phyloP scores from a whole-genome alignment of 2,888 invertebrate genomes.

The Lagria hirta region DNA sequence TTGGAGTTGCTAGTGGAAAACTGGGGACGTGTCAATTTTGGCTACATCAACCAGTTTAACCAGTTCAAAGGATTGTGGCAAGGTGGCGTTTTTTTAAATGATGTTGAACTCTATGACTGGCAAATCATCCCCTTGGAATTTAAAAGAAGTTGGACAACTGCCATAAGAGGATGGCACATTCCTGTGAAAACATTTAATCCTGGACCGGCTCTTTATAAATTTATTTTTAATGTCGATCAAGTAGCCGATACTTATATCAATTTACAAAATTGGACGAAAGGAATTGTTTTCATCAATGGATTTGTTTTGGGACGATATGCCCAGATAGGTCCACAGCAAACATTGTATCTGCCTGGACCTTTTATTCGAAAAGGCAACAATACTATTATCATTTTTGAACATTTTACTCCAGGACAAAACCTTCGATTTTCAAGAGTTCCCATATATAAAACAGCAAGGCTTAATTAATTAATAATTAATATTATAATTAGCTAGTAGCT shows the following conservation, averaged over 20 bases:
- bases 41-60: slow-evolving; percentile 50
- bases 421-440: slow-evolving; percentile 37
- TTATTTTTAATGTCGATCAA: slow-evolving; percentile 50
- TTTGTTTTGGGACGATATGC: slow-evolving; percentile 84
- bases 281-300: slow-evolving; percentile 78
- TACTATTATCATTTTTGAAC: slow-evolving; percentile 33
- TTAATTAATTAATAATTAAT: too few relatives aligned
- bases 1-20: slow-evolving; percentile 65
- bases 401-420: slow-evolving; percentile 18
- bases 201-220: slow-evolving; percentile 61
- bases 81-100: slow-evolving; percentile 54
- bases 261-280: slow-evolving; percentile 78
- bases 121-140: slow-evolving; percentile 57
- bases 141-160: slow-evolving; percentile 49
- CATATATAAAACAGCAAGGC: slow-evolving; percentile 30
- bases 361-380: slow-evolving; percentile 61
- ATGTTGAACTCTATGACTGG: slow-evolving; percentile 50
- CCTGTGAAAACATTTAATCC: slow-evolving; percentile 48
- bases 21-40: slow-evolving; percentile 74
- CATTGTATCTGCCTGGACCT: slow-evolving; percentile 77
- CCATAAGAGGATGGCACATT: slow-evolving; percentile 43
- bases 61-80: slow-evolving; percentile 52
- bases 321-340: slow-evolving; percentile 78
- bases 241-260: slow-evolving; percentile 71
- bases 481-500: too few relatives aligned